These are phyloP conservation scores for Ctenosaura bakeri DNA, from an alignment of 2,797 vertebrate species.

Conservation along the genomic window DNA sequence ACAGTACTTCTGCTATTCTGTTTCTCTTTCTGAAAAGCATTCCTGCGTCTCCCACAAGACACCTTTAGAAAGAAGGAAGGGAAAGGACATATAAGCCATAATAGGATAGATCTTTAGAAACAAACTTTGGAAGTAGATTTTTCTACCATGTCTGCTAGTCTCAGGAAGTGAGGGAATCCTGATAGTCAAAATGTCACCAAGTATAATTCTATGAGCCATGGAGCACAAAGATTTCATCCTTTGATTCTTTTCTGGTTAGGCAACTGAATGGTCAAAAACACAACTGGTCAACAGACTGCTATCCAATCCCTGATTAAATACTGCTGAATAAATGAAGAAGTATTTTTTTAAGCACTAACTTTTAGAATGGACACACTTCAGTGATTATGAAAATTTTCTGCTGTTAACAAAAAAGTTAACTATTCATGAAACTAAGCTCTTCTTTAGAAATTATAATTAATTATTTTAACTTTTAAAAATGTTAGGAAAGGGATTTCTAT, in stretches of 20 bases:
- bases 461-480: not conserved
- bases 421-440: not conserved
- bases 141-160: not conserved
- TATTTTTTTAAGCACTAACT: not conserved
- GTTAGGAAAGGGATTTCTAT: not conserved
- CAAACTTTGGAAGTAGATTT: not conserved
- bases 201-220: not conserved
- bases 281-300: not conserved
- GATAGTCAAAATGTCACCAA: not conserved
- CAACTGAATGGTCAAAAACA: not conserved
- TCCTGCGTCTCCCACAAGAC: accelerated
- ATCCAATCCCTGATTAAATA: not conserved
- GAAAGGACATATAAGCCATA: not conserved
- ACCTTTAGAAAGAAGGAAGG: not conserved
- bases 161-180: not conserved
- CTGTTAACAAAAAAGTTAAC: not conserved
- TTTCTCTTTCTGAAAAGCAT: slow-evolving; percentile 55
- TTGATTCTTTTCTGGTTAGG: not conserved
- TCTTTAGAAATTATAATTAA: not conserved
- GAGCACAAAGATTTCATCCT: not conserved
- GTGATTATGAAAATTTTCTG: not conserved
- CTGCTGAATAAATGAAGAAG: not conserved
- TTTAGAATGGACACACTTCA: not conserved
- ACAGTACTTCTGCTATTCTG: slow-evolving; percentile 27
- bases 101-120: accelerated